phyloP scores from a whole-genome alignment of 1,140 invertebrate genomes.

The Drosophila pruinosa region DNA sequence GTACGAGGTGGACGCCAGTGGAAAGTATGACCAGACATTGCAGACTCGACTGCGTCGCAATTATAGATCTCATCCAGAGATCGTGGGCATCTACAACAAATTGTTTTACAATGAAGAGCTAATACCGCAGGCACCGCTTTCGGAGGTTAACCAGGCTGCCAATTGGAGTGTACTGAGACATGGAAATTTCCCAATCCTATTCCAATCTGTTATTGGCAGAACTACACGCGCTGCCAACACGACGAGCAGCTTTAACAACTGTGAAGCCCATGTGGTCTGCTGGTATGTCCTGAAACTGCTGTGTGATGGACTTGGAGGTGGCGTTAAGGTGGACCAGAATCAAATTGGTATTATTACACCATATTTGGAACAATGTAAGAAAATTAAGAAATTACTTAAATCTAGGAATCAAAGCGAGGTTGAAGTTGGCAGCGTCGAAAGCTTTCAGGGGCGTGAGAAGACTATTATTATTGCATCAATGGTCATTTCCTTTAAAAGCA shows the following conservation, averaged over 20 bases:
- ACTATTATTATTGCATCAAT: conserved; percentile 90
- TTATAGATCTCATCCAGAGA: conserved; percentile 86
- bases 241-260: conserved; percentile 42
- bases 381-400: conserved; percentile 62
- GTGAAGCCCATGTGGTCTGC: conserved; percentile 86
- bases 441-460: conserved; percentile 92
- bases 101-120: conserved; percentile 87
- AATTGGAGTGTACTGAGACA: conserved; percentile 78
- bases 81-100: conserved; percentile 86
- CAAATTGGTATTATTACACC: conserved; percentile 94
- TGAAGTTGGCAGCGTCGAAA: conserved; percentile 92
- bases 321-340: conserved; percentile 82
- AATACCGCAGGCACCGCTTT: conserved; percentile 57
- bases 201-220: conserved; percentile 85
- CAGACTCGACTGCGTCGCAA: conserved; percentile 87
- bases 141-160: conserved; percentile 44
- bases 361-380: conserved; percentile 87
- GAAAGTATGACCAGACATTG: conserved; percentile 84
- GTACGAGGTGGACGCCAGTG: conserved; percentile 83
- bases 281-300: conserved; percentile 83
- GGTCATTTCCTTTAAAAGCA: conserved; percentile 86
- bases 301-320: conserved; percentile 46
- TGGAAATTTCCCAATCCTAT: conserved; percentile 85
- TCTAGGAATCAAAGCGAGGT: conserved; percentile 65
- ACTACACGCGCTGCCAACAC: conserved; percentile 15